A percentile compares a stretch with the other conserved stretches of the same genome.
Evolutionary conservation across 2,888 invertebrate species (phyloP).

Genomic region (Tanypteryx hageni): DNA sequence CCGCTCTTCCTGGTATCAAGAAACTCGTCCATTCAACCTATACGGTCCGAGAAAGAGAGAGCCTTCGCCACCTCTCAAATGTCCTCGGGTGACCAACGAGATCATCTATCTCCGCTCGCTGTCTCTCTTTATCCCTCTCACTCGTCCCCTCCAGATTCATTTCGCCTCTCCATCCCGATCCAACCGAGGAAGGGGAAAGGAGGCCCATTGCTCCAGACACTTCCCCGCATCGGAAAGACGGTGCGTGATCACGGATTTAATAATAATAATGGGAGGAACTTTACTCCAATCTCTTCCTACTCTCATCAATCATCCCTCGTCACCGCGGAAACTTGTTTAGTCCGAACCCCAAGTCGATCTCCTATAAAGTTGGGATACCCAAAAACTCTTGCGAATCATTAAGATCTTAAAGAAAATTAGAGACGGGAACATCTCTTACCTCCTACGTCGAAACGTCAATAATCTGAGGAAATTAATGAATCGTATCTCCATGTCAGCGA

Average conservation of each 20-base stretch:
- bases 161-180: background rate
- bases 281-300: background rate
- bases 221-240: background rate
- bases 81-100: background rate
- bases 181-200: too few relatives aligned
- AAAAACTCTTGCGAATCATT: background rate
- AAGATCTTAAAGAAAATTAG: background rate
- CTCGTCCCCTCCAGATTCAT: background rate
- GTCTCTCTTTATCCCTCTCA: background rate
- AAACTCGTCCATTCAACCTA: background rate
- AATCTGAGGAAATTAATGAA: background rate
- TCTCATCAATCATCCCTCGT: slow-evolving; percentile 13
- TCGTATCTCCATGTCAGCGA: background rate
- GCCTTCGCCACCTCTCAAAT: background rate
- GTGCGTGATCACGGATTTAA: background rate
- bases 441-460: background rate
- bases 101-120: background rate
- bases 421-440: background rate
- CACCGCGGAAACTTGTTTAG: background rate
- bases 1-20: background rate
- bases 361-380: background rate
- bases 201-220: too few relatives aligned
- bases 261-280: background rate
- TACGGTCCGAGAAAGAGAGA: background rate
- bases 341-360: background rate